Base-by-base conservation (phyloP, 2,888 invertebrate genomes). In the Physocephala rufipes region DNA sequence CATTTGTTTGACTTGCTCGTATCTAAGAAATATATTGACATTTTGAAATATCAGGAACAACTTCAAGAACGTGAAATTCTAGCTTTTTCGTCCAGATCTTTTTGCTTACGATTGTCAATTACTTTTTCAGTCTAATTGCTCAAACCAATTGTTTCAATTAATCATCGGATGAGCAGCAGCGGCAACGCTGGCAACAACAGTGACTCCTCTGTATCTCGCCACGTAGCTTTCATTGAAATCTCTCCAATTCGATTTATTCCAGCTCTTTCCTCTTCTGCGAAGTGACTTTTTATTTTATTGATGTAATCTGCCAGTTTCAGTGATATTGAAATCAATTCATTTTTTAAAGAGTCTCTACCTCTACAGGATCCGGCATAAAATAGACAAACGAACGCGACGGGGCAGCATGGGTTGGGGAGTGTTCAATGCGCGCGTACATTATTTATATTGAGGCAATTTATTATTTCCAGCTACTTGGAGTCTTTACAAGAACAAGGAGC, bases 361-460 rank as follows among this genome's bases (percentile, higher is more conserved):
- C 30, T 62, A 26, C 19, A 36, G 36, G 21, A 43, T 12, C 19
- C 59, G 26, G n/a, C n/a, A n/a, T n/a, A n/a, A n/a, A n/a, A n/a
- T n/a, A n/a, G n/a, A n/a, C n/a, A n/a, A n/a, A n/a, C n/a, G n/a
- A n/a, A n/a, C n/a, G n/a, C n/a, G n/a, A n/a, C n/a, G n/a, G n/a
- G n/a, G n/a, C n/a, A n/a, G n/a, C n/a, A n/a, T n/a, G n/a, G 68
- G 59, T 61, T 53, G 43, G 36, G 68, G 59, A 59, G 68, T 68
- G 68, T 68, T 68, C 28, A 68, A 68, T 68, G 68, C 61, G 68
- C 68, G 68, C 68, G 68, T 68, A 61, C 68, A 68, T 68, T 68
- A 68, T 68, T 68, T 68, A 68, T 61, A 68, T 68, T 55, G 61
- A 24, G 26, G 30, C 68, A 30, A 68, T 68, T 68, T 61, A 68